phyloP scores from a whole-genome alignment of 2,888 invertebrate genomes.

The Eilema depressum region DNA sequence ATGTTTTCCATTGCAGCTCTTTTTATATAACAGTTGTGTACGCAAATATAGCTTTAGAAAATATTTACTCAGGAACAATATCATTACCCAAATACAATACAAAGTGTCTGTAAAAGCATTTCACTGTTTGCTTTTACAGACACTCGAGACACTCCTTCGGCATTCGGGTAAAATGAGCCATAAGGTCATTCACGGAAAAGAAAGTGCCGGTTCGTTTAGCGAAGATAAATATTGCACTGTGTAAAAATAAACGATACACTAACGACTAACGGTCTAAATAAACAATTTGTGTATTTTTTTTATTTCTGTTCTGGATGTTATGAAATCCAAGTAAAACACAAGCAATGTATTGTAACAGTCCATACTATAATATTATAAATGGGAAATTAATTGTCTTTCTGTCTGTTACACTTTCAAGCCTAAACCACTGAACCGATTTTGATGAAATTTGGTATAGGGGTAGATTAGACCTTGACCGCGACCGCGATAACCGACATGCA shows the following conservation, averaged over 20 bases:
- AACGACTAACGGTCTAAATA: not conserved
- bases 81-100: not conserved
- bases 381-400: too few species aligned
- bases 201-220: too few species aligned
- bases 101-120: not conserved
- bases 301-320: not conserved
- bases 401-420: too few species aligned
- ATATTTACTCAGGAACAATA: not conserved
- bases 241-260: not conserved
- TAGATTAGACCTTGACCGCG: too few species aligned
- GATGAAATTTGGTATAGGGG: too few species aligned
- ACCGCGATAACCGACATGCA: too few species aligned
- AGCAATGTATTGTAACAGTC: too few species aligned
- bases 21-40: conserved; percentile 39
- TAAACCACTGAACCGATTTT: too few species aligned
- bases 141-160: not conserved
- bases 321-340: not conserved
- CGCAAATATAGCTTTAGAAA: conserved; percentile 12
- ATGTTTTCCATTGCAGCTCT: conserved; percentile 44
- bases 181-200: not conserved
- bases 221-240: conserved; percentile 11
- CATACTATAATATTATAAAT: too few species aligned
- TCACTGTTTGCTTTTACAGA: not conserved
- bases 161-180: not conserved
- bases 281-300: not conserved